Evolutionary conservation across 2,888 invertebrate genomes (phyloP), one percentile per base, ranked within the genome.

Genomic region (Cremastinae sp.): DNA sequence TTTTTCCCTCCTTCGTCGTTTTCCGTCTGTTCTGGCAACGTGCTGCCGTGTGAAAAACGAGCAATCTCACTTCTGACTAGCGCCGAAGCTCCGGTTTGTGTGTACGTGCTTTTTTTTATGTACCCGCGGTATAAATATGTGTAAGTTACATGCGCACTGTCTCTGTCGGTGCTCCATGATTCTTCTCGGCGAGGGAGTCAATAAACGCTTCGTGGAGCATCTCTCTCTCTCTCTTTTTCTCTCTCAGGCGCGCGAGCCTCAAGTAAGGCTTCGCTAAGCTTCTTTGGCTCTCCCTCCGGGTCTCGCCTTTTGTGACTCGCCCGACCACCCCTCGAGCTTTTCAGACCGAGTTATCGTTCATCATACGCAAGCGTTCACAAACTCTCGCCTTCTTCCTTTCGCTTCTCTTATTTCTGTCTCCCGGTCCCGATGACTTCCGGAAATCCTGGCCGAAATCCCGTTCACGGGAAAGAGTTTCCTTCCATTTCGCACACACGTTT

Each of bases 181-280:
- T 69, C 41, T 62, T 43, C 22, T n/a, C 38, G 28, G 12, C 64
- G 5, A 34, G 47, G 16, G 51, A 72, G 68, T 53, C 64, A 72
- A 76, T 76, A 72, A 72, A 72, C 64, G 68, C 34, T 72, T 76
- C 58, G 45, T 51, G 62, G 68, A 68, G 68, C 53, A 45, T 59
- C 43, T 43, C 45, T 47, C 16, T n/a, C 3, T 34, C 43, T 54
- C n/a, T 54, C 34, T 61, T n/a, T n/a, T 43, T 28, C 16, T 64
- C 54, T 56, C 20, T 41, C 47, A 38, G 49, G 59, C 58, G 20
- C 38, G 47, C 56, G 56, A 69, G 43, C 49, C 59, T 20, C 34
- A 10, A 38, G 18, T 69, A 61, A 54, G 72, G 72, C 51, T 76
- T 73, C 28, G 28, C 72, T 64, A 73, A 76, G 68, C 76, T 59